phyloP scores from a whole-genome alignment of 2,797 vertebrate genomes.

The Pampus argenteus region DNA sequence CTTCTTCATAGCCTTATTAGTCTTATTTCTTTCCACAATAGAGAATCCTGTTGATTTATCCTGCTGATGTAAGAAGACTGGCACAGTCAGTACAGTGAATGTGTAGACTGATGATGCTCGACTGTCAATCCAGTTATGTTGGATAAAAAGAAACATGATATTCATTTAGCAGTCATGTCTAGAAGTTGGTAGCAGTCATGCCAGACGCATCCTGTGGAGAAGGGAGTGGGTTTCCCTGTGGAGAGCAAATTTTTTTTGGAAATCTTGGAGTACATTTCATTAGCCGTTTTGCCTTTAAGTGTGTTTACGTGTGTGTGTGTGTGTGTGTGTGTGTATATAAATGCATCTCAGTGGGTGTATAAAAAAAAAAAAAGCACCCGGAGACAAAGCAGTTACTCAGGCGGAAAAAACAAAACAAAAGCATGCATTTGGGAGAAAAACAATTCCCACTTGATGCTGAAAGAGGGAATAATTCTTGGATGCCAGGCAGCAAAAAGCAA shows the following conservation, averaged over 20 bases:
- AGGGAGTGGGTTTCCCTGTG: slow-evolving; percentile 11
- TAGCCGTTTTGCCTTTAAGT: slow-evolving; percentile 51
- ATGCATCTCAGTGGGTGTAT: slow-evolving; percentile 63
- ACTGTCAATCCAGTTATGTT: slow-evolving; percentile 40
- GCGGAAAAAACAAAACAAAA: slow-evolving; percentile 57
- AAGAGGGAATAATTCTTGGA: slow-evolving; percentile 49
- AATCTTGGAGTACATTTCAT: slow-evolving; percentile 57
- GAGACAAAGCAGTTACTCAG: slow-evolving; percentile 63
- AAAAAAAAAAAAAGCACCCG: slow-evolving; percentile 48
- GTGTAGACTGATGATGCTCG: slow-evolving; percentile 28
- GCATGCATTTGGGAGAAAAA: slow-evolving; percentile 48
- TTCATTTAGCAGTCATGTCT: slow-evolving; percentile 42
- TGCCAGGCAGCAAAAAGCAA: slow-evolving; percentile 32
- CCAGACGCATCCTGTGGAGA: slow-evolving; percentile 47
- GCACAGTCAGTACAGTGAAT: slow-evolving; percentile 16
- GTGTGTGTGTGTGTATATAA: slow-evolving; percentile 57
- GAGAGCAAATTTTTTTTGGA: not conserved
- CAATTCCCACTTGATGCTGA: slow-evolving; percentile 43
- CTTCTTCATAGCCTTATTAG: too few relatives aligned
- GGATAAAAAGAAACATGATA: slow-evolving; percentile 39
- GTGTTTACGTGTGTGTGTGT: slow-evolving; percentile 60
- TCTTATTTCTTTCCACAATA: not conserved
- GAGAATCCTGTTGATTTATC: not conserved
- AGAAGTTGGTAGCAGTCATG: slow-evolving; percentile 43
- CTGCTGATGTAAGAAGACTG: not conserved